These are phyloP conservation scores for Drosophila triauraria DNA, from an alignment of 1,140 invertebrate genomes.

Conservation along the genomic window DNA sequence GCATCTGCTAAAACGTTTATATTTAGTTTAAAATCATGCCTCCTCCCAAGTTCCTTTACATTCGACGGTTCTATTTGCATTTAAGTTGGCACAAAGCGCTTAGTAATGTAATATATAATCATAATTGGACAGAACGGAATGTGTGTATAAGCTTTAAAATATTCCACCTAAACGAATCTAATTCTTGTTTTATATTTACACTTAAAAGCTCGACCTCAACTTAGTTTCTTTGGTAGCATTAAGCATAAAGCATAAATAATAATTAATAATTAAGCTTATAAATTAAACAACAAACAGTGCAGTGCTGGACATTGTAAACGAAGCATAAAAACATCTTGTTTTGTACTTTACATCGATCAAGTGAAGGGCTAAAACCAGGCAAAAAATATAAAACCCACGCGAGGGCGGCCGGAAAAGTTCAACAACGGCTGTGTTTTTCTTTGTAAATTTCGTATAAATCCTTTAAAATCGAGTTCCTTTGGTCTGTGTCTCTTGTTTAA, in stretches of 20 bases:
- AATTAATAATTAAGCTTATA: conserved; percentile 52
- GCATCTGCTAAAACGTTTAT: conserved; percentile 37
- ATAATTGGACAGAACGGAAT: conserved; percentile 32
- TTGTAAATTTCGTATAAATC: conserved; percentile 35
- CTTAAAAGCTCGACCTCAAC: conserved; percentile 29
- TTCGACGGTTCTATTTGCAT: conserved; percentile 54
- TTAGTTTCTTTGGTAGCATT: conserved; percentile 20
- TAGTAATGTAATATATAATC: conserved; percentile 5
- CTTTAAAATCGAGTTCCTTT: conserved; percentile 41
- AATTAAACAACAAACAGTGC: conserved; percentile 62
- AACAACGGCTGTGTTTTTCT: conserved; percentile 5
- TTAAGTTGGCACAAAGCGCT: conserved; percentile 68
- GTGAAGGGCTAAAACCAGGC: conserved; percentile 23
- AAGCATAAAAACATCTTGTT: conserved; percentile 46
- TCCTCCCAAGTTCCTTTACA: conserved; percentile 35
- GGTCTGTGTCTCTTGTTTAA: conserved; percentile 6
- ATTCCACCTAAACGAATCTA: conserved; percentile 40
- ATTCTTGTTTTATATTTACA: conserved; percentile 31
- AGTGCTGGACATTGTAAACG: conserved; percentile 54
- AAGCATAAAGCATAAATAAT: conserved; percentile 26
- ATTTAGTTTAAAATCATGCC: conserved; percentile 34
- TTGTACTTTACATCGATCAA: conserved; percentile 67
- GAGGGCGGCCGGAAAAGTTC: conserved; percentile 9
- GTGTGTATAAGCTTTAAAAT: not conserved
- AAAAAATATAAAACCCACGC: conserved; percentile 4